A percentile compares a stretch with the other conserved stretches of the same genome.
phyloP scores from a whole-genome alignment of 2,797 vertebrate species.

The Brachymystax lenok region DNA sequence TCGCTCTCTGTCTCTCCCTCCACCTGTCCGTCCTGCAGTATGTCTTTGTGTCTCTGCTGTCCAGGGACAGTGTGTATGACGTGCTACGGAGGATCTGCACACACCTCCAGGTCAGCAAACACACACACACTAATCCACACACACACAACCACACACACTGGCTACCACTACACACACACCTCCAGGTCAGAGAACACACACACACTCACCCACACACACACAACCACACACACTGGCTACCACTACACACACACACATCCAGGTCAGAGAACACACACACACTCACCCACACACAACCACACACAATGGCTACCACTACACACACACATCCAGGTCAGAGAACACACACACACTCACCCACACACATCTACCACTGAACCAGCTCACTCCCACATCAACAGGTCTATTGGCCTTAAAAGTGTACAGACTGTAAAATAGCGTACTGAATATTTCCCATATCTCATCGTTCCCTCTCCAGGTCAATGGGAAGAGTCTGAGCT shows the following conservation, averaged over 20 bases:
- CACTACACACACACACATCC: not conserved
- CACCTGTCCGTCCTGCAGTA: slow-evolving; percentile 73
- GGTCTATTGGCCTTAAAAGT: not conserved
- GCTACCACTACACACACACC: not conserved
- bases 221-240: not conserved
- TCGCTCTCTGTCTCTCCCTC: not conserved
- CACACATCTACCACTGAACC: not conserved
- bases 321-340: slow-evolving; percentile 89
- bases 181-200: not conserved
- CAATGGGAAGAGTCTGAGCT: slow-evolving; percentile 89
- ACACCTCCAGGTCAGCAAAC: slow-evolving; percentile 85
- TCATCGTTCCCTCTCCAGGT: slow-evolving; percentile 61
- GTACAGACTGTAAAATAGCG: not conserved
- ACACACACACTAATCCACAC: not conserved
- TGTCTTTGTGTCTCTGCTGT: slow-evolving; percentile 93
- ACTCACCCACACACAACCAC: not conserved
- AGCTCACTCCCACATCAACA: not conserved
- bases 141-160: slow-evolving; percentile 6
- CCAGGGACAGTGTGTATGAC: slow-evolving; percentile 92
- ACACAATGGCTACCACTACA: not conserved
- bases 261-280: too few relatives aligned
- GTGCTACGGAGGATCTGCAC: slow-evolving; percentile 92
- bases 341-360: not conserved
- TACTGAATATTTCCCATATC: not conserved
- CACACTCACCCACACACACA: not conserved